Evolutionary conservation across 1,140 invertebrate species (phyloP), one percentile per base, ranked within the genome.

Genomic region (Anagrus nilaparvatae): DNA sequence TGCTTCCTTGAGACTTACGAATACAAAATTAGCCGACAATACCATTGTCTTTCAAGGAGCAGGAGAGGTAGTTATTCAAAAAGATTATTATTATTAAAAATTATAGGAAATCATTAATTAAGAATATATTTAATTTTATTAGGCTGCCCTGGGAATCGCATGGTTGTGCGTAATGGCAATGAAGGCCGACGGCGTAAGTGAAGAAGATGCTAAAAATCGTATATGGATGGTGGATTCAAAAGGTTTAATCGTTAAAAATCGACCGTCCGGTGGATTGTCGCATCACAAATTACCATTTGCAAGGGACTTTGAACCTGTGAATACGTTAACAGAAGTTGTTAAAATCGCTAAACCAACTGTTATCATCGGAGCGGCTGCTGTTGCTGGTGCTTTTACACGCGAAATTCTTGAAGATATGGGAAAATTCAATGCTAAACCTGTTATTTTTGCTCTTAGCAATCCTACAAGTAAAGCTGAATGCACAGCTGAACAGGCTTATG

Each of bases 401-500:
- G 78, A 82, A 39, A 85, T 97, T 52, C 69, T 98, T 5, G 65
- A 77, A 46, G 73, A 78, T 51, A 95, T 97, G 90, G 85, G 71
- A 4, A 69, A 67, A 14, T 74, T 80, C 54, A 88, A 88, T 56
- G 70, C 79, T 12, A 67, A 69, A 23, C 91, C 91, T 1, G 76
- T 96, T 27, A 90, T 98, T 44, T 97, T 97, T 66, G 93, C 94
- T 12, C 70, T 98, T 2, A 96, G 91, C 54, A 98, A 98, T 71
- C 94, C 94, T 29, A 98, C 94, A 9, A 81, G 76, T 60, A 94
- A 95, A 70, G 91, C 94, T 4, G 94, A 98, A 67, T 97, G 93
- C 59, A 97, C 94, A n/a, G 94, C 94, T 14, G 88, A 93, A 63
- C 75, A 91, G 56, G 92, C 91, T 3, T 97, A 95, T 59, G 77